phyloP scores from a whole-genome alignment of 2,113 vertebrate species.

The Oryzias woworae region DNA sequence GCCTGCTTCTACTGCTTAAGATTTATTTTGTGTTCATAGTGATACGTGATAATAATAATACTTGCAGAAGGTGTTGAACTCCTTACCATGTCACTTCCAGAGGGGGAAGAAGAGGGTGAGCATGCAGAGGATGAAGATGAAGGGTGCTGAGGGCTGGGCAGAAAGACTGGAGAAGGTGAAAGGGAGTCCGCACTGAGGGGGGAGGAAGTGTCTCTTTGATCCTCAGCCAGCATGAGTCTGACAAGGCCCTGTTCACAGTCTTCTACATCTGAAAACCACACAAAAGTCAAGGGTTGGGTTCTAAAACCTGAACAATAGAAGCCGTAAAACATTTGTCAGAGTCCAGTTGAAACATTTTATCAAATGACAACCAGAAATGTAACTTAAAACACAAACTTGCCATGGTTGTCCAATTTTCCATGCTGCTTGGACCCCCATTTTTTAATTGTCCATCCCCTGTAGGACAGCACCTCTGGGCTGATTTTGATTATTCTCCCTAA shows the following conservation, averaged over 20 bases:
- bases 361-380: neutral
- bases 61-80: no score
- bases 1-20: no score
- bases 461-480: constrained; percentile 87
- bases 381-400: constrained; percentile 25
- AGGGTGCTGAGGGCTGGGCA: constrained; percentile 81
- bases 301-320: neutral
- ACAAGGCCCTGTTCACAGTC: constrained; percentile 73
- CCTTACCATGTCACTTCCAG: constrained; percentile 90
- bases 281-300: neutral
- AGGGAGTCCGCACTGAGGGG: constrained; percentile 75
- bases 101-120: constrained; percentile 85
- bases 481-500: constrained; percentile 93
- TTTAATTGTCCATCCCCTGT: constrained; percentile 91
- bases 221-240: constrained; percentile 68
- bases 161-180: constrained; percentile 79
- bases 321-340: neutral
- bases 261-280: constrained; percentile 51
- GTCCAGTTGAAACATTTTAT: neutral
- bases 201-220: constrained; percentile 77
- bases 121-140: constrained; percentile 84
- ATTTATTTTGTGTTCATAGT: no score
- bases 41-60: no score
- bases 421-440: constrained; percentile 81
- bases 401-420: constrained; percentile 48